Conservation (phyloP, 2,113 vertebrate species). For the Caranx melampygus region DNA sequence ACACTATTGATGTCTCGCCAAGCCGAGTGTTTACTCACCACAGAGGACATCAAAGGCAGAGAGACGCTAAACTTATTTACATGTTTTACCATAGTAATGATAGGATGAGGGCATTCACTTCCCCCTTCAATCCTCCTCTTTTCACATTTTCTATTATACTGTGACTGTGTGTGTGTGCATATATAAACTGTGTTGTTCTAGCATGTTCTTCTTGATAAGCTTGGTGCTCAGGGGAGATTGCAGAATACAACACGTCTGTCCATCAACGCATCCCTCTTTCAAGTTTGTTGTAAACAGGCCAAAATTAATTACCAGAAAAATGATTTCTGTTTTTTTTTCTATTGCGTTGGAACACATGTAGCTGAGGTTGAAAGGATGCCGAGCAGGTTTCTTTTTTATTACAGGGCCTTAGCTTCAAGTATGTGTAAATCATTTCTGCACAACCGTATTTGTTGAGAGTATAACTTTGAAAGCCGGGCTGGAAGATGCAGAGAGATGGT, state of each 20-base stretch:
- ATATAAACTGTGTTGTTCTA: slow-evolving; percentile 35
- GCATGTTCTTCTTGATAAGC: slow-evolving; percentile 46
- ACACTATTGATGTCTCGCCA: slow-evolving; percentile 34
- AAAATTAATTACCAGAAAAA: slow-evolving; percentile 18
- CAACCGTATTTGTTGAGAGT: slow-evolving; percentile 10
- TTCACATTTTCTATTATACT: slow-evolving; percentile 1
- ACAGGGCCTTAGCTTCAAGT: background rate
- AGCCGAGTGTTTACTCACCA: slow-evolving; percentile 54
- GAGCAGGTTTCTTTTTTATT: background rate
- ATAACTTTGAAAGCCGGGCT: background rate
- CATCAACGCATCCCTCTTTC: slow-evolving; percentile 31
- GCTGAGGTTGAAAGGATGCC: background rate
- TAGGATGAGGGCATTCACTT: slow-evolving; percentile 3
- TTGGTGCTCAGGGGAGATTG: slow-evolving; percentile 22
- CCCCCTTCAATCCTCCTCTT: background rate
- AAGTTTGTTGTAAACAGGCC: slow-evolving; percentile 25
- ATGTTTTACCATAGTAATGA: slow-evolving; percentile 71
- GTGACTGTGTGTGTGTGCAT: slow-evolving; percentile 22
- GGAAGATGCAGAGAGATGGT: slow-evolving; percentile 14
- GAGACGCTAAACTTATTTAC: slow-evolving; percentile 57
- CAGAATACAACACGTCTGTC: slow-evolving; percentile 22
- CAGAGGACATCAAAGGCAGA: slow-evolving; percentile 56
- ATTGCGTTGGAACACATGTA: background rate
- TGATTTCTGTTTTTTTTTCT: background rate
- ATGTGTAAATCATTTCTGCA: background rate